These are phyloP conservation scores for Galago senegalensis DNA, from an alignment of 2,797 vertebrate genomes.

Conservation along the genomic window DNA sequence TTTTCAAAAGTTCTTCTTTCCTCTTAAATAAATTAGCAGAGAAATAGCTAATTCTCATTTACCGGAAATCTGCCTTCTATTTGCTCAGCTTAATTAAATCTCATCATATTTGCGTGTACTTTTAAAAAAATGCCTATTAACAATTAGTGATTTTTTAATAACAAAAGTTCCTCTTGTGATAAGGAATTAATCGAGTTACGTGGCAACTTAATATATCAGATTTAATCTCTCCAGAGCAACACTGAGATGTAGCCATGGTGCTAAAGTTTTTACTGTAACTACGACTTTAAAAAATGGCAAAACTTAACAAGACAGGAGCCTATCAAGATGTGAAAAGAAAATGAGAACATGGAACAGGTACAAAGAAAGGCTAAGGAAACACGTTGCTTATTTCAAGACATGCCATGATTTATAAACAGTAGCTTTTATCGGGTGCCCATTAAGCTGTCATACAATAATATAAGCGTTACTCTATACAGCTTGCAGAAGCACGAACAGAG, in stretches of 20 bases:
- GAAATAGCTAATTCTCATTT: slow-evolving; percentile 68
- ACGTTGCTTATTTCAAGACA: background rate
- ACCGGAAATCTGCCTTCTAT: slow-evolving; percentile 80
- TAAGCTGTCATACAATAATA: background rate
- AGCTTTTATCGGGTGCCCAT: background rate
- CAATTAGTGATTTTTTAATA: slow-evolving; percentile 86
- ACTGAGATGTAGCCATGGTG: slow-evolving; percentile 78
- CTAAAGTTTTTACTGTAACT: slow-evolving; percentile 53
- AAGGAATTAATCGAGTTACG: slow-evolving; percentile 74
- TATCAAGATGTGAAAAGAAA: slow-evolving; percentile 40
- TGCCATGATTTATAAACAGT: background rate
- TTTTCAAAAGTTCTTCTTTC: slow-evolving; percentile 62
- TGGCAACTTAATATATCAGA: slow-evolving; percentile 77
- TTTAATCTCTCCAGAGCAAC: slow-evolving; percentile 79
- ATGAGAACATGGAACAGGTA: background rate
- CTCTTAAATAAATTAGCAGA: slow-evolving; percentile 49
- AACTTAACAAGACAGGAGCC: slow-evolving; percentile 60
- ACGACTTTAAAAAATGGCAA: slow-evolving; percentile 62
- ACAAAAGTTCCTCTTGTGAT: slow-evolving; percentile 83
- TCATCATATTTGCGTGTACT: slow-evolving; percentile 80
- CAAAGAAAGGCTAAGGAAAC: background rate
- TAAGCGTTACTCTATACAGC: background rate
- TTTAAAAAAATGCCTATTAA: slow-evolving; percentile 82
- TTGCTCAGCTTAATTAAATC: slow-evolving; percentile 87
- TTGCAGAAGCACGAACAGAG: background rate